Conservation (phyloP, 2,797 vertebrate species). For the Phataginus tetradactyla region DNA sequence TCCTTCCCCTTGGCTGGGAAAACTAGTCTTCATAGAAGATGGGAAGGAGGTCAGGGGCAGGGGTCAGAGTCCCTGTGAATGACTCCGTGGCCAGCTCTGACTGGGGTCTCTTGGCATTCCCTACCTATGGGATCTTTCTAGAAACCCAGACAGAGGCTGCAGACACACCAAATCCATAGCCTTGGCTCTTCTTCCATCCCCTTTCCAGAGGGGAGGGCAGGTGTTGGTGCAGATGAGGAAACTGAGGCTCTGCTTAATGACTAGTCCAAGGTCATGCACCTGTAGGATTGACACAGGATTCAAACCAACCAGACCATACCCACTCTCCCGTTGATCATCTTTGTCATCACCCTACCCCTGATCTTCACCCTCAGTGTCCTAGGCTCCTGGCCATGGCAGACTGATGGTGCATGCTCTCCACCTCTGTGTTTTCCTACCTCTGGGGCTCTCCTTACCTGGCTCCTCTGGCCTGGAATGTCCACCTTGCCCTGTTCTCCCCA, state of each 20-base stretch:
- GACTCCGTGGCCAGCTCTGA: neutral
- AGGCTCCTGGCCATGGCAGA: neutral
- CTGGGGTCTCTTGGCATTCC: neutral
- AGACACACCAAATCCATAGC: neutral
- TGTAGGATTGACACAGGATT: conserved; percentile 10
- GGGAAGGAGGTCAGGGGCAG: neutral
- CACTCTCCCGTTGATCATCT: neutral
- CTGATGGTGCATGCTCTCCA: conserved; percentile 41
- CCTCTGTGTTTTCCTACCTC: conserved; percentile 1
- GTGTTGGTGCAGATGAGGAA: neutral
- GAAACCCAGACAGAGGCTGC: neutral
- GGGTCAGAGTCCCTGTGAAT: neutral
- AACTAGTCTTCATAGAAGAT: neutral
- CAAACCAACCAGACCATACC: neutral
- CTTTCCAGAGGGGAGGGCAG: neutral
- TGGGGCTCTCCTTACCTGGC: neutral
- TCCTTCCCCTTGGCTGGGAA: neutral
- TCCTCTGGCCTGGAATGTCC: conserved; percentile 45
- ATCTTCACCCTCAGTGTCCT: neutral
- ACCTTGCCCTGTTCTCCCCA: neutral
- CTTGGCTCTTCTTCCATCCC: neutral
- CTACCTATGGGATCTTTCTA: neutral
- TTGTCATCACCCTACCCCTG: neutral
- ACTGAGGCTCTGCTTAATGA: neutral
- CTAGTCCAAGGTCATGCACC: neutral